Evolutionary conservation across 2,113 vertebrate genomes (phyloP), one percentile per base, ranked within the genome.

Genomic region (Dissostichus mawsoni): DNA sequence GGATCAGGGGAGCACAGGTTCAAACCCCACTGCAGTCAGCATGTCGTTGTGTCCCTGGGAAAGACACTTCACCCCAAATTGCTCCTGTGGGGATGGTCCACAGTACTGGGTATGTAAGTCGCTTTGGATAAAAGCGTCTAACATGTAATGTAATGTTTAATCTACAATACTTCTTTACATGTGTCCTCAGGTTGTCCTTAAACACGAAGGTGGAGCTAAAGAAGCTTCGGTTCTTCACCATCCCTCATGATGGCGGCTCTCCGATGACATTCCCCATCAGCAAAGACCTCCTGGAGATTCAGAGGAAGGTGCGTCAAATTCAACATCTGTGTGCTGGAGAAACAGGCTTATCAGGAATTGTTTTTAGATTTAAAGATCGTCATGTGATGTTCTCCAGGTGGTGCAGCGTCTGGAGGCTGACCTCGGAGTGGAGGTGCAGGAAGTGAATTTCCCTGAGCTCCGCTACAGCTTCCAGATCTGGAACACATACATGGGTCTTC

Each of bases 381-480:
- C 0, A 11, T 10, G 50, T n/a, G 47, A 47, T 56, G 53, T 63
- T 78, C 57, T 76, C 29, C 79, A 98, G 97, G 95, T 97, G 69
- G 95, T 95, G 67, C 74, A 94, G 74, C 89, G 90, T 44, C 92
- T 98, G 0, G 94, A 97, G 89, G 80, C 77, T 0, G 91, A 96
- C 17, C 90, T 98, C 0, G 96, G 96, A 1, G 92, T 96, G 11
- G 89, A 51, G 13, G 96, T 98, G 50, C 93, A 93, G 57, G 93
- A 88, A 0, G 92, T 97, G 76, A 50, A 69, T 0, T 91, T 98
- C 75, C 92, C 91, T 12, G 94, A 95, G 84, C 94, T 98, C 68
- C 95, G 95, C 29, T 95, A 97, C 61, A 82, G 95, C 59, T 95
- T 93, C 84, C 92, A 96, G 84, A 97, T 98, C 88, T 98, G 97